Conservation (phyloP, 2,113 vertebrate species). For the Lasiurus borealis region DNA sequence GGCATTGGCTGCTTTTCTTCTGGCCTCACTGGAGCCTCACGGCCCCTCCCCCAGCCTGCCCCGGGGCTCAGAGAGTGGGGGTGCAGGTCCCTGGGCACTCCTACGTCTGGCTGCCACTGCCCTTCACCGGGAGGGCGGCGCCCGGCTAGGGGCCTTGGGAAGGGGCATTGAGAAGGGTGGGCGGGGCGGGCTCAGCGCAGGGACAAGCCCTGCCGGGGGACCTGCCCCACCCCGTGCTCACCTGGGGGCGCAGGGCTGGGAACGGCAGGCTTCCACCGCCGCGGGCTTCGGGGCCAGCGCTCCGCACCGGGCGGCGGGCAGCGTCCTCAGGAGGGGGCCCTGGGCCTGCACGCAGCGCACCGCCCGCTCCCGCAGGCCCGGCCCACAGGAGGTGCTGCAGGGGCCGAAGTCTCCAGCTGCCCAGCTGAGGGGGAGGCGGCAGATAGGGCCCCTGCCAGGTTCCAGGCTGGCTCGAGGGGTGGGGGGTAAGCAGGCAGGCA, state of each 20-base stretch:
- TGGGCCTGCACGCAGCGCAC: slow-evolving; percentile 83
- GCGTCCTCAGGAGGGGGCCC: slow-evolving; percentile 14
- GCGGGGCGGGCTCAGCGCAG: rapidly evolving
- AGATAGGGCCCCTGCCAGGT: neutral
- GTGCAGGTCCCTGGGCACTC: neutral
- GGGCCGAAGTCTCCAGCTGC: slow-evolving; percentile 83
- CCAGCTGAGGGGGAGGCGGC: slow-evolving; percentile 83
- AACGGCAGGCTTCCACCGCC: slow-evolving; percentile 80
- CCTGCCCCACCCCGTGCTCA: neutral
- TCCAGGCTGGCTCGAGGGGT: too few species aligned
- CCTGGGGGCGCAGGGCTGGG: slow-evolving; percentile 86
- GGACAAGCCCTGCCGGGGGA: neutral
- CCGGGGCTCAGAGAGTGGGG: neutral
- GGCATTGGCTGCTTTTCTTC: rapidly evolving
- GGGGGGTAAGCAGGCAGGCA: rapidly evolving
- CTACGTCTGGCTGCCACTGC: neutral
- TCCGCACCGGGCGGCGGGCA: slow-evolving; percentile 73
- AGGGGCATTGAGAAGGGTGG: too few species aligned
- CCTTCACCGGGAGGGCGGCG: neutral
- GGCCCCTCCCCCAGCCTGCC: too few species aligned
- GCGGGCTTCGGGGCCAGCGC: slow-evolving; percentile 41
- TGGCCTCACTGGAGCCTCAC: neutral
- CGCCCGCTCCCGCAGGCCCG: slow-evolving; percentile 80
- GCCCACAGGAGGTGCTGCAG: slow-evolving; percentile 86
- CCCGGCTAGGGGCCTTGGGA: neutral